Evolutionary conservation across 2,888 invertebrate species (phyloP).

Genomic region (Isotomurus palustris): DNA sequence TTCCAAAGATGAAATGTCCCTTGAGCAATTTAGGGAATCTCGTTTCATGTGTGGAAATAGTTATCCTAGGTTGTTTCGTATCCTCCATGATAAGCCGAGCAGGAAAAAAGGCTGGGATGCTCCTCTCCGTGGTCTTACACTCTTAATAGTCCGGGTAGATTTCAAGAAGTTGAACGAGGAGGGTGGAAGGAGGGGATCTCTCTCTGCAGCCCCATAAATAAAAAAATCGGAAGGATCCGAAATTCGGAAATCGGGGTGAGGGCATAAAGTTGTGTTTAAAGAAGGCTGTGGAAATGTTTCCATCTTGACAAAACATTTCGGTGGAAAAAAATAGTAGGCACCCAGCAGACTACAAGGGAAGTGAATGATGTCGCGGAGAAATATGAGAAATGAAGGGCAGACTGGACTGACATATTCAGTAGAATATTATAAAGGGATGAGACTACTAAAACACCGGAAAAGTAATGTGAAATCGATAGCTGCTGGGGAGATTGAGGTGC

Average conservation of each 20-base stretch:
- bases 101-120: constrained; percentile 1
- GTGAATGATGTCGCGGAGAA: too few relatives aligned
- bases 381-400: too few relatives aligned
- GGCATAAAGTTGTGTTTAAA: too few relatives aligned
- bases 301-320: too few relatives aligned
- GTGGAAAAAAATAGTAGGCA: too few relatives aligned
- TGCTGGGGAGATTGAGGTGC: constrained; percentile 9
- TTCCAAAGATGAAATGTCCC: constrained; percentile 17
- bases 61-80: constrained; percentile 2
- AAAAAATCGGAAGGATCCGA: constrained; percentile 10
- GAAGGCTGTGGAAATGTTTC: too few relatives aligned
- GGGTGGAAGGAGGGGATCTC: constrained; percentile 14
- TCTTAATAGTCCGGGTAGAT: neutral
- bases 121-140: neutral
- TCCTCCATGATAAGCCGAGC: neutral
- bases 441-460: constrained; percentile 11
- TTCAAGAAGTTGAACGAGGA: too few relatives aligned
- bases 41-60: constrained; percentile 22
- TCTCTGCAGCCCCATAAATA: constrained; percentile 11
- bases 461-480: constrained; percentile 16
- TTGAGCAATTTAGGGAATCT: constrained; percentile 18
- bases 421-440: too few relatives aligned
- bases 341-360: too few relatives aligned
- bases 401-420: too few relatives aligned
- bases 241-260: too few relatives aligned